Conservation (phyloP, 2,797 vertebrate genomes). For the Geotria australis region DNA sequence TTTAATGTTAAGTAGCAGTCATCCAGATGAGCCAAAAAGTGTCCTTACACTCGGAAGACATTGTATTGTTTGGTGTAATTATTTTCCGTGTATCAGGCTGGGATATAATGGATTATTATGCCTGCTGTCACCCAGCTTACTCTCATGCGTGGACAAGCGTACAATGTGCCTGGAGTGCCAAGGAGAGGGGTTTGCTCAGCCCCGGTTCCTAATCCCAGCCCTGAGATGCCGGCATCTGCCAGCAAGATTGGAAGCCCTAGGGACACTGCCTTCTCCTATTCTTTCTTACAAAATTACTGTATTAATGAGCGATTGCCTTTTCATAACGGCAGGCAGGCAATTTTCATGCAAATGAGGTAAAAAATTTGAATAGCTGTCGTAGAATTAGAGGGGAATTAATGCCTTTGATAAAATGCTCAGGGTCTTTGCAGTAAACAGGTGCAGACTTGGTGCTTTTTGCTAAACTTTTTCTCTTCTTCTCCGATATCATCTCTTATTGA, state of each 20-base stretch:
- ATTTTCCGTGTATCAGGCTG: background rate
- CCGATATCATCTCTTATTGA: background rate
- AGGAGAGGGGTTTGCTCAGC: background rate
- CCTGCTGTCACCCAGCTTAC: background rate
- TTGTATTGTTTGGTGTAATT: background rate
- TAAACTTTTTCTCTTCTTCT: background rate
- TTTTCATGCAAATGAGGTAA: background rate
- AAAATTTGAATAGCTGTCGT: background rate
- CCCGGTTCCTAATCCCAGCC: background rate
- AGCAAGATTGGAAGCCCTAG: background rate
- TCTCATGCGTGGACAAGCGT: background rate
- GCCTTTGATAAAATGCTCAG: background rate
- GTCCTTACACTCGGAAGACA: background rate
- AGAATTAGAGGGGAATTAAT: background rate
- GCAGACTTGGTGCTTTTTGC: background rate
- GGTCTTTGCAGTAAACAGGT: background rate
- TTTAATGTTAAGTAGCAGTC: too few relatives aligned
- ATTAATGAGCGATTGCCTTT: background rate
- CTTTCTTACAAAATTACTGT: background rate
- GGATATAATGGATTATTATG: background rate
- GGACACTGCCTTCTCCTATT: background rate
- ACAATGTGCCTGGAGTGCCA: background rate
- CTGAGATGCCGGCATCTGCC: background rate
- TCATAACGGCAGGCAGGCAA: background rate
- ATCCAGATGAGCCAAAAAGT: too few relatives aligned